Base-by-base conservation (phyloP, 23 tunicate genomes). In the Corella eumyota region DNA sequence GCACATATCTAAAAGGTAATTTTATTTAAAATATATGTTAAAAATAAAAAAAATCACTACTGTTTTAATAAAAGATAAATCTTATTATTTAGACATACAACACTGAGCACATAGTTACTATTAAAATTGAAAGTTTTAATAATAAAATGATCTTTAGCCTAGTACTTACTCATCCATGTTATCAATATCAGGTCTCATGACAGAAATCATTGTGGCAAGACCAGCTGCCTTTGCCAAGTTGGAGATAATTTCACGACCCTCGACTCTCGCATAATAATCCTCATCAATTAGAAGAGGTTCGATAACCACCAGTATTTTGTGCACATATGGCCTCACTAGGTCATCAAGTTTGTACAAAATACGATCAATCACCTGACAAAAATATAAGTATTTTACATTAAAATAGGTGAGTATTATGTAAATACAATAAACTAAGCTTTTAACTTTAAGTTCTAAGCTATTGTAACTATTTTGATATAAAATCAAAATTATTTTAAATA, bases 151-250 rank as follows among this genome's bases (percentile, higher is more conserved):
- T 20, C 60, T 54, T 25, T 25, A 19, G 48, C 48, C 11, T 40
- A 53, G 34, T 60, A 80, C 90, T 71, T 58, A 92, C 80, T 92
- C 99, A 50, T 92, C 99, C 84, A 92, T 92, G 70, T 92, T 92
- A 50, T 92, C 99, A 68, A 92, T 92, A 65, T 92, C 99, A 45
- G 99, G 99, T 32, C 99, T 72, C 99, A 92, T 92, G 17, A 85
- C 92, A 1, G 99, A 92, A 48, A 92, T 92, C 99, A 92, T 92
- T 1, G 99, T 92, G 3, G 99, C 99, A 22, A 92, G 70, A 0
- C 99, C 99, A 25, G 99, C 99, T 23, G 99, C 99, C 51, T 92
- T 92, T 25, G 99, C 99, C 55, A 92, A 54, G 45, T 92, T 92
- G 32, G 99, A 92, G 58, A 92, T 92, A 46, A 92, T 92, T 36